phyloP scores from a whole-genome alignment of 2,797 vertebrate genomes.

The Brachymystax lenok region DNA sequence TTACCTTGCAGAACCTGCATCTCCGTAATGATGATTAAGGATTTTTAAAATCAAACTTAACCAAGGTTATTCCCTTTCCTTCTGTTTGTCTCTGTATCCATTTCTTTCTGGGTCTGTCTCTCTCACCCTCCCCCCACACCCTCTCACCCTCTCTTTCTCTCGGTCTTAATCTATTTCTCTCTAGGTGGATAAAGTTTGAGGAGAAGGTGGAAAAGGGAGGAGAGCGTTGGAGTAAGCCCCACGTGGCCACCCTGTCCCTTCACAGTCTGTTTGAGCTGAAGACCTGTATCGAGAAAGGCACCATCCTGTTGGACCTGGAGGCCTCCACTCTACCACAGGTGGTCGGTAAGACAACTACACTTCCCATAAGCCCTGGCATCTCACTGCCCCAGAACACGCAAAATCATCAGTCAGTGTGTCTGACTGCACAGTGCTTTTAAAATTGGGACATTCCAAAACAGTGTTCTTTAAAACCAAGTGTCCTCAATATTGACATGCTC shows the following conservation, averaged over 20 bases:
- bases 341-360: conserved; percentile 78
- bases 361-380: not conserved
- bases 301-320: conserved; percentile 90
- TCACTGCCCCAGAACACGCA: not conserved
- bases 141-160: not conserved
- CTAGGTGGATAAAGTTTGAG: conserved; percentile 98
- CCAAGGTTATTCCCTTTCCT: not conserved
- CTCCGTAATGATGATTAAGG: not conserved
- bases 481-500: not conserved
- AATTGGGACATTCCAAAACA: not conserved
- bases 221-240: conserved; percentile 97
- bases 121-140: not conserved
- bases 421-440: not conserved
- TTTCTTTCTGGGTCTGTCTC: not conserved
- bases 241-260: conserved; percentile 84
- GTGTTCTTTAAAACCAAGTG: not conserved
- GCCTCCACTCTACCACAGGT: conserved; percentile 90
- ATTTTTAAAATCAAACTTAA: not conserved
- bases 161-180: not conserved
- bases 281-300: conserved; percentile 91
- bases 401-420: not conserved
- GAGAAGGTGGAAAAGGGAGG: conserved; percentile 97
- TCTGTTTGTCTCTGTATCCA: not conserved
- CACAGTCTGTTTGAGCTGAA: conserved; percentile 93
- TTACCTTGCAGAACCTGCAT: not conserved